Evolutionary conservation across 2,797 vertebrate genomes (phyloP), one percentile per base, ranked within the genome.

Genomic region (Geotrypetes seraphini): DNA sequence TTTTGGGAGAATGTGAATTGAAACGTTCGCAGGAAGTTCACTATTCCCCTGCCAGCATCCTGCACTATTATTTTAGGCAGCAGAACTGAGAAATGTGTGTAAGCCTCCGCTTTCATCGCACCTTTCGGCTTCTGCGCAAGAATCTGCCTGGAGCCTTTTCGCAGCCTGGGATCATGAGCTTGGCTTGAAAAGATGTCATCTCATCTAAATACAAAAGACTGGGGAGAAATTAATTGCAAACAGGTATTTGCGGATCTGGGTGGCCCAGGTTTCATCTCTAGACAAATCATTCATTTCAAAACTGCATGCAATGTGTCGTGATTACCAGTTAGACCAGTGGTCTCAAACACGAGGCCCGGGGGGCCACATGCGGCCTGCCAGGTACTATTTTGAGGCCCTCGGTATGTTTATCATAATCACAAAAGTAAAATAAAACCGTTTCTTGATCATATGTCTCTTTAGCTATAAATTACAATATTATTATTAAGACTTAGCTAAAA

Each of bases 1-100:
- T 90, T 92, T 89, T 88, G 89, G 91, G 88, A 85, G 86, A 85
- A 85, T 48, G 74, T 81, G 85, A 85, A 66, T 75, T 57, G 83
- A 79, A 74, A 83, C 79, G 73, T 73, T 84, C 75, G 47, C 86
- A 91, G 88, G 90, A 92, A 92, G 86, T 75, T 31, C 72, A 71
- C 81, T 63, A 66, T 75, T 76, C 68, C 75, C 79, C 58, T 69
- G 75, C 82, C 85, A 79, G 83, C 77, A 81, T 78, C 77, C 76
- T 82, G 71, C 64, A 69, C 53, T 76, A 73, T 79, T 79, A 81
- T 83, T 79, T 79, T 79, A 74, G 78, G 77, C 74, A 71, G 64
- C 62, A 76, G 73, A 73, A 78, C 73, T 75, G 48, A 87, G 71
- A 64, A 47, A 57, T 76, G 47, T 40, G 60, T 53, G 46, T 62